Percentiles rank a stretch among this genome's conserved stretches.
Evolutionary conservation across 2,113 vertebrate species (phyloP).

Genomic region (Reinhardtius hippoglossoides): DNA sequence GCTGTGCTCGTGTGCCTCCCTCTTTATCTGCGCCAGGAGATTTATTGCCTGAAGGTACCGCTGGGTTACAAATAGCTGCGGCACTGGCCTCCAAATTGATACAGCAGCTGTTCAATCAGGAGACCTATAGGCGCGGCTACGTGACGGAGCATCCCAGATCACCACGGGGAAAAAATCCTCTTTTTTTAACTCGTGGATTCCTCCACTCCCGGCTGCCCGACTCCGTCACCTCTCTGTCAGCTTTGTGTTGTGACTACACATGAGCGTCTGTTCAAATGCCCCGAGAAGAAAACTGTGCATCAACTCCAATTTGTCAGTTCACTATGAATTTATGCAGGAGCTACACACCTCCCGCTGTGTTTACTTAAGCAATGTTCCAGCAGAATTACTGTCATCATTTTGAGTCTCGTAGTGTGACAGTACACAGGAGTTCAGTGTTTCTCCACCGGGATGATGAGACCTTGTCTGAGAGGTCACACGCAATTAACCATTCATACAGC

Average conservation of each 20-base stretch:
- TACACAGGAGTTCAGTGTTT: slow-evolving; percentile 16
- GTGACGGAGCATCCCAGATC: slow-evolving; percentile 43
- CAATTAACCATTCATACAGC: background rate
- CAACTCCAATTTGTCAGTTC: slow-evolving; percentile 61
- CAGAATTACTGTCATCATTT: slow-evolving; percentile 50
- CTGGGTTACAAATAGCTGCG: slow-evolving; percentile 62
- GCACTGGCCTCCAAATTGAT: slow-evolving; percentile 58
- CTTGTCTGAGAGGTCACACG: slow-evolving; percentile 5
- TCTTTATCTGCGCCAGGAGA: slow-evolving; percentile 51
- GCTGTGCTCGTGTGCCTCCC: slow-evolving; percentile 23
- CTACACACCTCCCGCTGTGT: slow-evolving; percentile 47
- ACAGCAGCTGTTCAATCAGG: slow-evolving; percentile 66
- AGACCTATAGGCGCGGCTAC: slow-evolving; percentile 40
- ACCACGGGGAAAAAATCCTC: slow-evolving; percentile 32
- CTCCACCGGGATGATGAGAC: background rate
- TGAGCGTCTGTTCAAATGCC: slow-evolving; percentile 40
- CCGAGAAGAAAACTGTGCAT: slow-evolving; percentile 49
- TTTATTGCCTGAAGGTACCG: slow-evolving; percentile 52
- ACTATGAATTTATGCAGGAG: slow-evolving; percentile 51
- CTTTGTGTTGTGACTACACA: slow-evolving; percentile 25
- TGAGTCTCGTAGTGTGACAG: slow-evolving; percentile 10
- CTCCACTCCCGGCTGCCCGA: slow-evolving; percentile 9
- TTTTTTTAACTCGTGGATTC: slow-evolving; percentile 39
- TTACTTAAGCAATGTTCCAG: slow-evolving; percentile 44
- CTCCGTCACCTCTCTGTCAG: slow-evolving; percentile 24